Evolutionary conservation across 2,888 invertebrate species (phyloP), one percentile per base, ranked within the genome.

Genomic region (Temnothorax ravouxi): DNA sequence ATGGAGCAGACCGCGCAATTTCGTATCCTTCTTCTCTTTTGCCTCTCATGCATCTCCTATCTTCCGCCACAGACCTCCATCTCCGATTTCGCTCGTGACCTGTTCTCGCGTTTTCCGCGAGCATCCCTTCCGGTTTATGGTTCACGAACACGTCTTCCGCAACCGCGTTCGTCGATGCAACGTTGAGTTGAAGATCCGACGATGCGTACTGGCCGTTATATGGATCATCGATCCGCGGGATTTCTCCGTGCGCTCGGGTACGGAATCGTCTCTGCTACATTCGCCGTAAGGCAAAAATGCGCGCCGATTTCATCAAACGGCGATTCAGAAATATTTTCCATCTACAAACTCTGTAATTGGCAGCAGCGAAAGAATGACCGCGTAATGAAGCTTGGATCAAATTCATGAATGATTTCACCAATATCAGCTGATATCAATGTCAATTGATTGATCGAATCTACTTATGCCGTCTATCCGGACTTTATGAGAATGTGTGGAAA

Each of bases 51-150:
- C 25, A 29, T 56, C 38, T 34, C 50, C 13, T 41, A 13, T 66
- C 56, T 56, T 44, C 3, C 41, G n/a, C 29, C 25, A n/a, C 15
- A 44, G 44, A 29, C 6, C 11, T 56, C 21, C 15, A 69, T 56
- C 56, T 79, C 29, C 67, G 69, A 54, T 67, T 66, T 77, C 52
- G 67, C n/a, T 52, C 41, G 62, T 62, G 52, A 61, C 13, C 25
- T 21, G 25, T 76, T 75, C 5, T 1, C 25, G 21, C 25, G 21
- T 50, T 77, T 54, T 54, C 15, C 54, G n/a, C n/a, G 29, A 5
- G 34, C 29, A 15, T 77, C 38, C 13, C 44, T 18, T 29, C 3
- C 21, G n/a, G 41, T 75, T 62, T 52, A 66, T 25, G 18, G 15
- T 41, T 47, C 59, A 47, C 59, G 47, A 61, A 56, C 77, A 29